Evolutionary conservation across 1,140 invertebrate genomes (phyloP), one percentile per base, ranked within the genome.

Genomic region (Galleria mellonella): DNA sequence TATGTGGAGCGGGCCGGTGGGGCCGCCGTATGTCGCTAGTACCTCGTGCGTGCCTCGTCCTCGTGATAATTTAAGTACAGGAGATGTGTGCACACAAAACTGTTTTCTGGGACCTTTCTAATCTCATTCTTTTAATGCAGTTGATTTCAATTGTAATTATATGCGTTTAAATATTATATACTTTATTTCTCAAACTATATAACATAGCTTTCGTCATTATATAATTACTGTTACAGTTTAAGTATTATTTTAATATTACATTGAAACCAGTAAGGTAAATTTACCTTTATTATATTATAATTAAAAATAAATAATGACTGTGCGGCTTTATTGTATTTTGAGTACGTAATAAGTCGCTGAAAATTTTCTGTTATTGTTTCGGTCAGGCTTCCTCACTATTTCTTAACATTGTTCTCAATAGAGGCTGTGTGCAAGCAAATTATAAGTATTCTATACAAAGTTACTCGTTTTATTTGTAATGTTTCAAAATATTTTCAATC

Each of bases 341-440:
- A 37, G n/a, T 37, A 13, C 17, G 35, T 17, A 1, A 15, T 23
- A 23, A 2, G 17, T 37, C 13, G 17, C 14, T 13, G 9, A 15
- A 35, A 35, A 14, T 28, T 27, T 10, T 47, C 23, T 32, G 35
- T 13, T 28, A 36, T 53, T 33, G 43, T 51, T 50, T 66, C 64
- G 40, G 53, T 69, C 51, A 62, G 48, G 58, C 60, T 68, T 70
- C 62, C 50, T 62, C 55, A 59, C 43, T 54, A 53, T 64, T 66
- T 58, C 54, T 55, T 62, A 55, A 72, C 64, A 73, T 73, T 74
- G 62, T 82, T 81, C 73, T 75, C 69, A 73, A 74, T 77, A 73
- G 73, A 81, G 77, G 81, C 81, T 84, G 81, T 84, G 81, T 84
- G 77, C 75, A 77, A 74, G 65, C 62, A 84, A 82, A 83, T 81